Conservation (phyloP, 1,140 invertebrate genomes). For the Oreohelix idahoensis region DNA sequence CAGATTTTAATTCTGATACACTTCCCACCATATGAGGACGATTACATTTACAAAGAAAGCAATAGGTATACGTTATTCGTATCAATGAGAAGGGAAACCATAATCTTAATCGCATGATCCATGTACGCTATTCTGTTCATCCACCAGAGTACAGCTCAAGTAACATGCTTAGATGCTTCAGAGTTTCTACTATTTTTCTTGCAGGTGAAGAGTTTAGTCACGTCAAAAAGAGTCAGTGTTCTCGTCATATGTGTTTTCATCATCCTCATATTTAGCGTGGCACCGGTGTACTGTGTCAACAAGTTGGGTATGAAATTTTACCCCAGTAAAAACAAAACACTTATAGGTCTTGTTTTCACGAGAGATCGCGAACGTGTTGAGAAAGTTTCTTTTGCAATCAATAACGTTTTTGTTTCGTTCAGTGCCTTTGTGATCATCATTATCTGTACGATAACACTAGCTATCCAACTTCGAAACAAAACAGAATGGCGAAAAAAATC, state of each 20-base stretch:
- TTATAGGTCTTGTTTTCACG: neutral
- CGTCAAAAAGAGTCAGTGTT: neutral
- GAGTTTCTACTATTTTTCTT: neutral
- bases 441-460: neutral
- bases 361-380: neutral
- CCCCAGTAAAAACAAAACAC: neutral
- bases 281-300: neutral
- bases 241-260: neutral
- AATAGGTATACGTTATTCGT: too few species aligned
- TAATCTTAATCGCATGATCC: too few species aligned
- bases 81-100: too few species aligned
- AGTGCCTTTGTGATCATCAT: neutral
- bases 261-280: neutral
- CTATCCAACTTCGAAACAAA: neutral
- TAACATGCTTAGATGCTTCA: too few species aligned
- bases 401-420: neutral
- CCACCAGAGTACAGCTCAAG: too few species aligned
- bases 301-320: neutral
- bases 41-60: too few species aligned
- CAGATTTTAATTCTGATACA: too few species aligned
- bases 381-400: neutral
- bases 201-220: neutral
- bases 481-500: neutral
- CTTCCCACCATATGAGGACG: too few species aligned
- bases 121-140: too few species aligned